Evolutionary conservation across 2,797 vertebrate genomes (phyloP).

Genomic region (Passerculus sandwichensis): DNA sequence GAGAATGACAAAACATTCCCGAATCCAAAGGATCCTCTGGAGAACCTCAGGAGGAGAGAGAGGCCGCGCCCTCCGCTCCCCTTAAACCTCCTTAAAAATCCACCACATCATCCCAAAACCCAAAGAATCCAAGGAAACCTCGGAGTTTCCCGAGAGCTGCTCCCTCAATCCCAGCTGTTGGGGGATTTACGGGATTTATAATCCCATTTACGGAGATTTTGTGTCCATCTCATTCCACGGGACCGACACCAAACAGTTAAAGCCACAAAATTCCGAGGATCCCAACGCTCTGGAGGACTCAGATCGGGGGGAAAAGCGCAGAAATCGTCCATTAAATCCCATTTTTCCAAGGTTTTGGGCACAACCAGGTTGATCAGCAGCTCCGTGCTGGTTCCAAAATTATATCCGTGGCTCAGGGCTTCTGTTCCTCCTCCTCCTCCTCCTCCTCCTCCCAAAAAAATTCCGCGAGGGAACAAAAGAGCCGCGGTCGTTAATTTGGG

Average conservation of each 20-base stretch:
- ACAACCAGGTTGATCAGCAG: not conserved
- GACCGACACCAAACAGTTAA: rapidly evolving
- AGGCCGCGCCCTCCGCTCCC: rapidly evolving
- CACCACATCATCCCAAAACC: not conserved
- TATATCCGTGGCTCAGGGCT: not conserved
- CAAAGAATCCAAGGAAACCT: not conserved
- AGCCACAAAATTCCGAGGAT: not conserved
- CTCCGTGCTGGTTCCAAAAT: not conserved
- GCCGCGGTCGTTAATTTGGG: not conserved
- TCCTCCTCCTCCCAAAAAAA: not conserved
- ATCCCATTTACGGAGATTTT: not conserved
- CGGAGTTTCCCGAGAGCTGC: rapidly evolving
- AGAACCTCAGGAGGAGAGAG: not conserved
- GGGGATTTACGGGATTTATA: too few species aligned
- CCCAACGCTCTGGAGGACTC: not conserved
- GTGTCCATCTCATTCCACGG: not conserved
- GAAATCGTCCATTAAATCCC: not conserved
- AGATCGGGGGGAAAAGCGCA: rapidly evolving
- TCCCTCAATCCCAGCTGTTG: too few species aligned
- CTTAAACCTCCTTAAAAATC: not conserved
- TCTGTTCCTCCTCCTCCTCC: not conserved
- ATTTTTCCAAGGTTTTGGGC: not conserved
- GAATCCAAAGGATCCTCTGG: not conserved
- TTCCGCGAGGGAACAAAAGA: not conserved
- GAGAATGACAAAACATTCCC: not conserved